Evolutionary conservation across 2,888 invertebrate genomes (phyloP), one percentile per base, ranked within the genome.

Genomic region (Drepana falcataria): DNA sequence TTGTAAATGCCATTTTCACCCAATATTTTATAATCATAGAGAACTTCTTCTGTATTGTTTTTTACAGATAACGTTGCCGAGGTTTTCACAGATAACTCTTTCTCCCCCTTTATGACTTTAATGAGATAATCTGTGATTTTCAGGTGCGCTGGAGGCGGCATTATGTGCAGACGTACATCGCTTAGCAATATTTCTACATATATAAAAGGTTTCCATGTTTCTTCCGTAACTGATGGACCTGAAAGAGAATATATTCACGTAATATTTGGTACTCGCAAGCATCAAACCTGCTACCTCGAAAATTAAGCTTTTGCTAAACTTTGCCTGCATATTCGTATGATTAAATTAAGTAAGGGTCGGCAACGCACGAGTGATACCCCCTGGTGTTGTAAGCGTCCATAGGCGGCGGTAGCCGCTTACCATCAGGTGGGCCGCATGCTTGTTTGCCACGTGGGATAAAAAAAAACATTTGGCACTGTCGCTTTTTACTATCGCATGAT

Each of bases 151-250:
- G 84, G 87, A 1, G 91, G 88, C 0, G 87, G 83, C 69, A 81
- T 75, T 21, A 90, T 81, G 55, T 87, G 90, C 0, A 90, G 65
- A 4, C 81, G 75, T 71, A 90, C 77, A 0, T 69, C 73, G 4
- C 62, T 75, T 0, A 79, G 77, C 35, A 87, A 73, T 62, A 87
- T 83, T 66, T 89, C 89, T 44, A 90, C 83, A 63, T 90, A 91
- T 2, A 86, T 80, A 57, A 91, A 91, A 2, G 91, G 91, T 58
- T 79, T 84, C 89, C 89, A 91, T 58, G 78, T 73, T 35, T 75
- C 73, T 59, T 78, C 82, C 0, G 75, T 79, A 33, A 79, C 79
- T 9, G 77, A 77, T 53, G 76, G 64, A 64, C 82, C 90, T 90
- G 69, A 3, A 67, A 75, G 40, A 49, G 35, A 55, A 35, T 48